These are phyloP conservation scores for Potamilus streckersoni DNA, from an alignment of 1,140 invertebrate species.

Conservation along the genomic window DNA sequence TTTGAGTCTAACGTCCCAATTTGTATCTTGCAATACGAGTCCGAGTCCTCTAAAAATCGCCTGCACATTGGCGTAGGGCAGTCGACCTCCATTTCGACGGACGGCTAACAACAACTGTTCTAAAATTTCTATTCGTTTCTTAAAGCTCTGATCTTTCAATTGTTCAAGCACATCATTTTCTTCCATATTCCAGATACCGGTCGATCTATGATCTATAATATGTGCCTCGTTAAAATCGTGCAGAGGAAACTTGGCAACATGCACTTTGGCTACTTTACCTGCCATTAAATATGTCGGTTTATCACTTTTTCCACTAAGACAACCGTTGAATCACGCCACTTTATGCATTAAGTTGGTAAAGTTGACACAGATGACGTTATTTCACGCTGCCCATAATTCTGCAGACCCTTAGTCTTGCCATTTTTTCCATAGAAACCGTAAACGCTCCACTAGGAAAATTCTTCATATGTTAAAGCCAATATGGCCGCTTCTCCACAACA, in stretches of 20 bases:
- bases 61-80: slow-evolving; percentile 61
- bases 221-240: slow-evolving; percentile 58
- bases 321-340: slow-evolving; percentile 9
- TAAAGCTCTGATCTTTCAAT: slow-evolving; percentile 62
- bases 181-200: slow-evolving; percentile 63
- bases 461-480: slow-evolving; percentile 33
- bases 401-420: slow-evolving; percentile 13
- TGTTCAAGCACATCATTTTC: slow-evolving; percentile 63
- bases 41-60: slow-evolving; percentile 62
- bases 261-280: slow-evolving; percentile 56
- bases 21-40: slow-evolving; percentile 55
- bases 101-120: slow-evolving; percentile 61
- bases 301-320: slow-evolving; percentile 12
- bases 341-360: not conserved
- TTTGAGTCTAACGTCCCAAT: slow-evolving; percentile 65
- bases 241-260: slow-evolving; percentile 58
- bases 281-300: slow-evolving; percentile 34
- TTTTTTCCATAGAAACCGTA: slow-evolving; percentile 19
- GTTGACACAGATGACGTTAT: slow-evolving; percentile 10
- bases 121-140: slow-evolving; percentile 60
- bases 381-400: slow-evolving; percentile 7
- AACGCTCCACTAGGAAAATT: slow-evolving; percentile 4
- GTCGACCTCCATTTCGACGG: slow-evolving; percentile 59
- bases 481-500: slow-evolving; percentile 65
- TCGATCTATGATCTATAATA: slow-evolving; percentile 50